Percentiles rank a stretch among this genome's conserved stretches.
Conservation (phyloP, 2,888 invertebrate genomes). For the Drosophila austrosaltans region DNA sequence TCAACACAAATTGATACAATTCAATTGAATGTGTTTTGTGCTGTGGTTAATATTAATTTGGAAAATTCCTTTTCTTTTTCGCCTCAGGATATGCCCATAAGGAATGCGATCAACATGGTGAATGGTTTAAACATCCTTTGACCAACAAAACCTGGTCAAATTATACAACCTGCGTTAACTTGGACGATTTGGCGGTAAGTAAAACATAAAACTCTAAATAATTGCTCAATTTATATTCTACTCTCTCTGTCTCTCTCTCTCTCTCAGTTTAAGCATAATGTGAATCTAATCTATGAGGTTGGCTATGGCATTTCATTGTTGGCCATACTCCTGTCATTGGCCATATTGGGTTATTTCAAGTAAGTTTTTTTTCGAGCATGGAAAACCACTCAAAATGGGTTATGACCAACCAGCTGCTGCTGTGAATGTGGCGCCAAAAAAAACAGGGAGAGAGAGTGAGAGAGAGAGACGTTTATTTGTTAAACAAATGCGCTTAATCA, state of each 20-base stretch:
- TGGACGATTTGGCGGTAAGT: slow-evolving; percentile 87
- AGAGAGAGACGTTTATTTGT: slow-evolving; percentile 45
- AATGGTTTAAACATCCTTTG: slow-evolving; percentile 92
- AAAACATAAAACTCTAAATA: not conserved
- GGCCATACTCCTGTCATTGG: slow-evolving; percentile 91
- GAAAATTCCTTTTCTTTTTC: slow-evolving; percentile 26
- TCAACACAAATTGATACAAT: not conserved
- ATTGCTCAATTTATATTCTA: too few species aligned
- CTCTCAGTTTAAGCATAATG: slow-evolving; percentile 87
- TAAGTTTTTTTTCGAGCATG: slow-evolving; percentile 84
- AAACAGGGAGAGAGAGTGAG: too few species aligned
- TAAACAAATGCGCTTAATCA: slow-evolving; percentile 62
- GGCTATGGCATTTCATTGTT: slow-evolving; percentile 94
- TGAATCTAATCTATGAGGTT: slow-evolving; percentile 91
- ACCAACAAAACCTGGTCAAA: slow-evolving; percentile 93
- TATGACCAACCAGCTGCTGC: slow-evolving; percentile 18
- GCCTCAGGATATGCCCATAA: slow-evolving; percentile 90
- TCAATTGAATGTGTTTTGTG: not conserved
- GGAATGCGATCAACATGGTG: slow-evolving; percentile 90
- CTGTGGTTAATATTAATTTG: not conserved
- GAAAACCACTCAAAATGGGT: not conserved
- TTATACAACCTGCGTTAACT: slow-evolving; percentile 93
- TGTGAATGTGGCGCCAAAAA: slow-evolving; percentile 61
- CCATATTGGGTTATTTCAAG: slow-evolving; percentile 94
- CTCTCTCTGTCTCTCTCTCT: too few species aligned